A percentile compares a stretch with the other conserved stretches of the same genome.
phyloP scores from a whole-genome alignment of 2,888 invertebrate genomes.

The Caenorhabditis angaria region DNA sequence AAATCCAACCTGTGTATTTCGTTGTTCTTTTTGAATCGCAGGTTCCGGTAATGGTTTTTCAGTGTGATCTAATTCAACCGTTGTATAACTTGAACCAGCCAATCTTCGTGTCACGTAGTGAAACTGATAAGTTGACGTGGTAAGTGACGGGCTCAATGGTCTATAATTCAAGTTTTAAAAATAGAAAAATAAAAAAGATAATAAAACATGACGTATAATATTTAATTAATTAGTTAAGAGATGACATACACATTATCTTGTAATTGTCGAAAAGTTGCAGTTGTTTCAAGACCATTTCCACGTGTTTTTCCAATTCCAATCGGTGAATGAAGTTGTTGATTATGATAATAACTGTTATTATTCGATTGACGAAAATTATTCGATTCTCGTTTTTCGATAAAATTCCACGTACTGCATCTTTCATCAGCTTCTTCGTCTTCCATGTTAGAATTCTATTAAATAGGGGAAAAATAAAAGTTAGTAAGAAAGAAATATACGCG shows the following conservation, averaged over 20 bases:
- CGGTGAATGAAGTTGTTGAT: background rate
- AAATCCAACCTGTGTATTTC: background rate
- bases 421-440: conserved; percentile 34
- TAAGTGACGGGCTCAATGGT: conserved; percentile 32
- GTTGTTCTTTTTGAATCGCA: background rate
- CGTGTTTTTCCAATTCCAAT: conserved; percentile 16
- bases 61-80: conserved; percentile 30
- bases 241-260: conserved; percentile 18
- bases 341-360: background rate
- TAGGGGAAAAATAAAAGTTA: background rate
- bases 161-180: conserved; percentile 9
- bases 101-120: conserved; percentile 42
- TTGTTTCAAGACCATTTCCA: conserved; percentile 25
- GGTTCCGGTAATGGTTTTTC: background rate
- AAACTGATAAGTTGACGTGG: conserved; percentile 36
- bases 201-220: background rate
- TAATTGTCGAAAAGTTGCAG: conserved; percentile 14
- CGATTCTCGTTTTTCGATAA: conserved; percentile 22
- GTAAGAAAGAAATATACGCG: background rate
- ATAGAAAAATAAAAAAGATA: background rate
- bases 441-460: background rate
- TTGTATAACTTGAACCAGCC: conserved; percentile 27
- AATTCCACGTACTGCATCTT: conserved; percentile 34
- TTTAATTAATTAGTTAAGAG: background rate
- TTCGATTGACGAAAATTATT: background rate